Conservation (phyloP, 1,140 invertebrate genomes). For the Tetramorium alpestre region DNA sequence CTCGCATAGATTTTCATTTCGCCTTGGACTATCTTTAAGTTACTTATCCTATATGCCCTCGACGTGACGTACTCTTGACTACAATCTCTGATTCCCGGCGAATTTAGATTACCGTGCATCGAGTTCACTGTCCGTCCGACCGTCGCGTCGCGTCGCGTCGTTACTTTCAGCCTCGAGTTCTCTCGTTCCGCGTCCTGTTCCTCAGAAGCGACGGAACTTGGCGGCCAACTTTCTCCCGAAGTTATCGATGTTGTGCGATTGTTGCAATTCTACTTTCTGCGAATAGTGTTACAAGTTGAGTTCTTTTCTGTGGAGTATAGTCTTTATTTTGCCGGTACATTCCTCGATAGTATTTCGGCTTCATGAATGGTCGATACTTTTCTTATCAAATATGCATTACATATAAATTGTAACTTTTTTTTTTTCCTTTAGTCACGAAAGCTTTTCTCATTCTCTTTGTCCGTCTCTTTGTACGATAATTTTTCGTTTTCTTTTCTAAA, state of each 20-base stretch:
- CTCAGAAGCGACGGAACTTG: slow-evolving; percentile 11
- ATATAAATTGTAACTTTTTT: not conserved
- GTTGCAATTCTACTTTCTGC: slow-evolving; percentile 19
- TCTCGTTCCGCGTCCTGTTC: slow-evolving; percentile 13
- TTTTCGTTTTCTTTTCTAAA: not conserved
- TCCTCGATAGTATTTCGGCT: not conserved
- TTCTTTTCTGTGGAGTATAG: not conserved
- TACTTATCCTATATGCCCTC: slow-evolving; percentile 27
- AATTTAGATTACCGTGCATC: slow-evolving; percentile 21
- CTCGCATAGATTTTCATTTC: slow-evolving; percentile 37
- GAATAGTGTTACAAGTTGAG: not conserved
- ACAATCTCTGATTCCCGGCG: slow-evolving; percentile 2
- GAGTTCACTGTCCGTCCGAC: not conserved
- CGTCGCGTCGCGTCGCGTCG: not conserved
- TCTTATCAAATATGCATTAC: not conserved
- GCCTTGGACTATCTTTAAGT: not conserved
- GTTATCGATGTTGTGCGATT: not conserved
- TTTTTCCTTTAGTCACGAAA: not conserved
- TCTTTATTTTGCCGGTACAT: not conserved
- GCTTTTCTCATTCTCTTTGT: not conserved
- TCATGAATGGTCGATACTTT: not conserved
- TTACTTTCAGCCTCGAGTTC: slow-evolving; percentile 3
- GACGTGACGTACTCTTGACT: not conserved
- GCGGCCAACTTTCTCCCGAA: slow-evolving; percentile 45
- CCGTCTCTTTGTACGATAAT: not conserved